These are phyloP conservation scores for Alligator sinensis DNA, from an alignment of 2,113 vertebrate genomes.

Conservation along the genomic window DNA sequence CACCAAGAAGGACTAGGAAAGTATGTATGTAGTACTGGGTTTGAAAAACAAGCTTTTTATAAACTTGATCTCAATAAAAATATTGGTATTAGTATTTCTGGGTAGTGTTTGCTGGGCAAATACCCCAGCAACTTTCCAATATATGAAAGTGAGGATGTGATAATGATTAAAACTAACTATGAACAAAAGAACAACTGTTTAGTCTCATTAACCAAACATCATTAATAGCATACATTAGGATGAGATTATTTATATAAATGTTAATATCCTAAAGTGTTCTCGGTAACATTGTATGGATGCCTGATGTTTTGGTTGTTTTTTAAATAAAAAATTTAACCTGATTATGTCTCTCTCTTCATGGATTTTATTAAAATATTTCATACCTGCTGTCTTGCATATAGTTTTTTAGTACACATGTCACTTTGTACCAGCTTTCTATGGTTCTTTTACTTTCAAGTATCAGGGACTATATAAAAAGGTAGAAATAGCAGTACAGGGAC, in stretches of 20 bases:
- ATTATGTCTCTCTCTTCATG: background rate
- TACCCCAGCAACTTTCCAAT: background rate
- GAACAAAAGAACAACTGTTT: background rate
- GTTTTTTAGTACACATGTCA: background rate
- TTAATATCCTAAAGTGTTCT: background rate
- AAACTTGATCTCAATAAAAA: background rate
- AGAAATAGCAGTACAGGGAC: background rate
- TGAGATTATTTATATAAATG: background rate
- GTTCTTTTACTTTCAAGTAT: slow-evolving; percentile 16
- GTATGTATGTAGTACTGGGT: background rate
- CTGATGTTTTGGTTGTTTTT: background rate
- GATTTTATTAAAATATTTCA: background rate
- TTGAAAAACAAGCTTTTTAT: background rate
- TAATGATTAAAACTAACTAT: background rate
- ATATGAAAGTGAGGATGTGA: background rate
- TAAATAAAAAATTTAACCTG: background rate
- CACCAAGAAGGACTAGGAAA: background rate
- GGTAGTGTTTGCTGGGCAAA: background rate
- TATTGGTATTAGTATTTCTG: background rate
- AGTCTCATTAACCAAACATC: background rate
- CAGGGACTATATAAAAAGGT: slow-evolving; percentile 12
- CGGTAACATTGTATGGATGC: background rate
- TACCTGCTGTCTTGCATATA: background rate
- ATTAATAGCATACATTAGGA: background rate
- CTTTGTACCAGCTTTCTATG: background rate